A percentile compares a stretch with the other conserved stretches of the same genome.
Conservation (phyloP, 2,797 vertebrate species). For the Tenualosa ilisha region DNA sequence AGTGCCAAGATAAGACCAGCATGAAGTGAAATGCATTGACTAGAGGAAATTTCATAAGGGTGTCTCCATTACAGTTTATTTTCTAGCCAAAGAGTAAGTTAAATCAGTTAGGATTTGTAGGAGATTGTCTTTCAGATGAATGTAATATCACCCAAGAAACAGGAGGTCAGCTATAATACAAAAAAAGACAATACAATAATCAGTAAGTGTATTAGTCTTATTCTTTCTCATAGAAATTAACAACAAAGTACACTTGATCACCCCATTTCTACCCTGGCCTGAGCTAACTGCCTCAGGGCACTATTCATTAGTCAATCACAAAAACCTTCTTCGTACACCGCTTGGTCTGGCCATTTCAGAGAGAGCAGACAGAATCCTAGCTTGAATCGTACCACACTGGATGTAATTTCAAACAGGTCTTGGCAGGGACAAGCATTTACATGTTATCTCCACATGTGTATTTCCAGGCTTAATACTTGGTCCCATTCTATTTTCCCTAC, state of each 20-base stretch:
- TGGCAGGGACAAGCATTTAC: neutral
- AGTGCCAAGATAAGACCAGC: conserved; percentile 10
- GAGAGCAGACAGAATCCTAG: neutral
- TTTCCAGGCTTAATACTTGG: neutral
- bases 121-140: neutral
- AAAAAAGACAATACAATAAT: neutral
- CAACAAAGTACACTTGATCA: neutral
- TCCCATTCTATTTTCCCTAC: too few relatives aligned
- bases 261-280: neutral
- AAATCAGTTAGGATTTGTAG: conserved; percentile 6
- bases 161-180: neutral
- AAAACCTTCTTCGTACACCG: neutral
- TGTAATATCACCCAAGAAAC: neutral
- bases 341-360: neutral
- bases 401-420: neutral
- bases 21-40: neutral
- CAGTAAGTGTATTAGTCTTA: neutral
- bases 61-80: conserved; percentile 7
- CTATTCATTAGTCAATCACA: neutral
- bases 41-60: neutral
- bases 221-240: neutral
- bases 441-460: neutral
- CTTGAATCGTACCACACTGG: neutral
- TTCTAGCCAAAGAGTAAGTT: neutral
- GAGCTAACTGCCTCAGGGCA: neutral